Evolutionary conservation across 2,113 vertebrate genomes (phyloP).

Genomic region (Crypturellus undulatus): DNA sequence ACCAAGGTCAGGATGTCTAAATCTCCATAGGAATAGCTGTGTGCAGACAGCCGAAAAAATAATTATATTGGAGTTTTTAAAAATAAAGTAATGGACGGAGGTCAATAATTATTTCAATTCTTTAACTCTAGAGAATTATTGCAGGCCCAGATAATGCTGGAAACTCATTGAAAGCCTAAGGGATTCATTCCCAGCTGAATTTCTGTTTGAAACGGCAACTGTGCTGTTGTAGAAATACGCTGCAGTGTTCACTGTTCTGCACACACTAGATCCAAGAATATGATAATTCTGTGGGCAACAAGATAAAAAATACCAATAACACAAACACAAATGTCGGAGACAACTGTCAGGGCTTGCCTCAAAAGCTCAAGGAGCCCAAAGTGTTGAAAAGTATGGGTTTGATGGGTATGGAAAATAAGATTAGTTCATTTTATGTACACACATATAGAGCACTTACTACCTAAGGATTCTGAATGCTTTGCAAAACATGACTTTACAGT

Average conservation of each 20-base stretch:
- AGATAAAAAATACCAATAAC: not conserved
- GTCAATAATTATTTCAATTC: constrained; percentile 74
- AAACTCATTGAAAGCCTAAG: constrained; percentile 75
- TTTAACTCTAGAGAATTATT: constrained; percentile 71
- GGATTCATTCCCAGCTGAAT: constrained; percentile 62
- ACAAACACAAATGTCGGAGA: not conserved
- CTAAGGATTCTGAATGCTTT: not conserved
- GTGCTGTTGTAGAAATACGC: not conserved
- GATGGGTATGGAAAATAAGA: not conserved
- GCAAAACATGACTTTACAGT: not conserved
- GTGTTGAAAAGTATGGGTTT: not conserved
- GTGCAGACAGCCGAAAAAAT: constrained; percentile 64
- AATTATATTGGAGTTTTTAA: constrained; percentile 66
- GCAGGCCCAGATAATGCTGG: constrained; percentile 48
- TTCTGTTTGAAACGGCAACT: constrained; percentile 55
- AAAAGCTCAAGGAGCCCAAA: not conserved
- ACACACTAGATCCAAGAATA: not conserved
- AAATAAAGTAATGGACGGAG: not conserved
- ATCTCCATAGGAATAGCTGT: constrained; percentile 60
- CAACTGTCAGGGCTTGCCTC: not conserved
- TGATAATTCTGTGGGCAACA: not conserved
- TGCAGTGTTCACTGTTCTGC: not conserved
- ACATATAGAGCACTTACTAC: not conserved
- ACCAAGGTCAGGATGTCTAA: constrained; percentile 71
- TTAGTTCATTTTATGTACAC: not conserved